Base-by-base conservation (phyloP, 2,888 invertebrate species). In the Stegophylla sp. region DNA sequence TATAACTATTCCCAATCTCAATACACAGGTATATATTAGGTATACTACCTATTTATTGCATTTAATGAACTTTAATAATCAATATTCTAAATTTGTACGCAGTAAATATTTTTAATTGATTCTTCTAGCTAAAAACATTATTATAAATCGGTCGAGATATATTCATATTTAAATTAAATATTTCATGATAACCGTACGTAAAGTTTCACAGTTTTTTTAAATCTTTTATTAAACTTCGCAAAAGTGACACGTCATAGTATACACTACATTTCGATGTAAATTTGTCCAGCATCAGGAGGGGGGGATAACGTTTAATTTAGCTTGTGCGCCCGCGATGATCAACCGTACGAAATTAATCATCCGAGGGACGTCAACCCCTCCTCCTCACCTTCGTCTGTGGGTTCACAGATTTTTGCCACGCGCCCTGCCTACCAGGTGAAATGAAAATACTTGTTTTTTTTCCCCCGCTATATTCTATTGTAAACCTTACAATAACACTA, bases 301-400 rank as follows among this genome's bases (percentile, higher is more conserved):
- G n/a, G 17, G 66, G 48, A 17, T 41, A 41, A 48, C 61, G 71
- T 79, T 79, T 79, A 79, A 79, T 79, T 79, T 79, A 79, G 79
- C 79, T 79, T 79, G 71, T 48, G 71, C 71, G 48, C 34, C 61
- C 34, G 51, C 26, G 79, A 79, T 61, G 79, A 79, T 79, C 79
- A 79, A 79, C 79, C 79, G 71, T 79, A 61, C 79, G 79, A 79
- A 79, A 79, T 79, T 71, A 71, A 79, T 79, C 71, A 63, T 79
- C 48, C 69, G 63, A 23, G 59, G 61, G n/a, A 71, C 61, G 79
- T 71, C 79, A 59, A 48, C 79, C 51, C 28, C n/a, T n/a, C 34
- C 34, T 45, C 48, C 15, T 20, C n/a, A 5, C 41, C 48, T 43
- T 43, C 45, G 20, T 48, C 26, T 20, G 28, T n/a, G 26, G 20